Evolutionary conservation across 2,888 invertebrate genomes (phyloP).

Genomic region (Pterobdella sp.): DNA sequence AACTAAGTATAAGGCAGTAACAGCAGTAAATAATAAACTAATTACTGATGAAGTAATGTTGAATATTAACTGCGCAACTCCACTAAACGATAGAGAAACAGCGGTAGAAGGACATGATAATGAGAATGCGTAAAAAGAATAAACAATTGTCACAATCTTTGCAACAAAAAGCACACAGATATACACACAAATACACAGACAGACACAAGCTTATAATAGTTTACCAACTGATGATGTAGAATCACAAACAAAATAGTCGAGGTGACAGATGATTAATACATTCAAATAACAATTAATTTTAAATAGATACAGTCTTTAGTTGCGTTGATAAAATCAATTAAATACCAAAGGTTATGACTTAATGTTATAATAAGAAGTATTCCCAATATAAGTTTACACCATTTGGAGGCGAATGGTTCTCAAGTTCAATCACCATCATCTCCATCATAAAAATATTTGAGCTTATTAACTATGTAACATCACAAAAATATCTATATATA

Average conservation of each 20-base stretch:
- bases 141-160: neutral
- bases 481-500: too few relatives aligned
- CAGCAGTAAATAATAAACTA: neutral
- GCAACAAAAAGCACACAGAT: neutral
- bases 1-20: neutral
- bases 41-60: neutral
- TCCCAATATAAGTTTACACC: neutral
- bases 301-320: neutral
- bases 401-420: neutral
- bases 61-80: neutral
- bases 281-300: neutral
- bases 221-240: too few relatives aligned
- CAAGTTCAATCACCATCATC: too few relatives aligned
- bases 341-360: neutral
- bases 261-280: neutral
- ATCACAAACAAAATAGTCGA: too few relatives aligned
- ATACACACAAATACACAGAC: conserved; percentile 8
- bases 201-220: neutral
- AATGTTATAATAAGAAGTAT: neutral
- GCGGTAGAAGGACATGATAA: neutral
- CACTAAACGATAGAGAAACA: neutral
- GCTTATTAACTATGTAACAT: too few relatives aligned
- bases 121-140: conserved; percentile 2
- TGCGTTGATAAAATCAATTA: neutral
- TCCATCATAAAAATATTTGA: too few relatives aligned